These are phyloP conservation scores for Enteromius unitaeniatus DNA, from an alignment of 2,797 vertebrate genomes.

Conservation along the genomic window DNA sequence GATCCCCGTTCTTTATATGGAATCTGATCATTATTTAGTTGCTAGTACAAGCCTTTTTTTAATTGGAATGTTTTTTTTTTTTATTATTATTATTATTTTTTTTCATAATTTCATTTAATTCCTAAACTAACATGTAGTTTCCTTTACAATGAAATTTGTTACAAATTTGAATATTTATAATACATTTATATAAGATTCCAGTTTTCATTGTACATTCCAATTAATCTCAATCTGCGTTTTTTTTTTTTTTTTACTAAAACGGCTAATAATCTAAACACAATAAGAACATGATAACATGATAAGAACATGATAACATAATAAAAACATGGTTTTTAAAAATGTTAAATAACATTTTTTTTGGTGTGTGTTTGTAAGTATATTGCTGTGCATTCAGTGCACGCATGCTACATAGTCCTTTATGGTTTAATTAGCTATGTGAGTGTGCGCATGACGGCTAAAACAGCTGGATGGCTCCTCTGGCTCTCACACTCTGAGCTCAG, in stretches of 20 bases:
- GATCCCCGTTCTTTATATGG: constrained; percentile 11
- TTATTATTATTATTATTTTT: neutral
- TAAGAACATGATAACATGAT: no score
- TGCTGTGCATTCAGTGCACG: neutral
- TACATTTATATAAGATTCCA: neutral
- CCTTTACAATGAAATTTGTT: no score
- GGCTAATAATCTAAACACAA: no score
- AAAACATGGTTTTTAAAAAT: no score
- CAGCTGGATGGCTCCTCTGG: constrained; percentile 47
- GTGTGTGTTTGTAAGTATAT: neutral
- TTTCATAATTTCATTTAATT: neutral
- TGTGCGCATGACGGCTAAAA: constrained; percentile 22
- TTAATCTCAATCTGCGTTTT: no score
- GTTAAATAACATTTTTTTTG: no score
- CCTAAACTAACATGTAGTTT: constrained; percentile 3
- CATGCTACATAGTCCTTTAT: constrained; percentile 9
- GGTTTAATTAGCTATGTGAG: constrained; percentile 28
- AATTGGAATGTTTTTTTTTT: constrained; percentile 9
- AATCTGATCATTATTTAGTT: constrained; percentile 38
- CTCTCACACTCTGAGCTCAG: constrained; percentile 30
- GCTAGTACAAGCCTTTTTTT: neutral
- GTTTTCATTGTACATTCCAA: no score
- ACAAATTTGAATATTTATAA: neutral
- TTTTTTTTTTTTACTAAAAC: no score
- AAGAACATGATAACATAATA: no score